phyloP scores from a whole-genome alignment of 2,797 vertebrate species.

The Chelon auratus region DNA sequence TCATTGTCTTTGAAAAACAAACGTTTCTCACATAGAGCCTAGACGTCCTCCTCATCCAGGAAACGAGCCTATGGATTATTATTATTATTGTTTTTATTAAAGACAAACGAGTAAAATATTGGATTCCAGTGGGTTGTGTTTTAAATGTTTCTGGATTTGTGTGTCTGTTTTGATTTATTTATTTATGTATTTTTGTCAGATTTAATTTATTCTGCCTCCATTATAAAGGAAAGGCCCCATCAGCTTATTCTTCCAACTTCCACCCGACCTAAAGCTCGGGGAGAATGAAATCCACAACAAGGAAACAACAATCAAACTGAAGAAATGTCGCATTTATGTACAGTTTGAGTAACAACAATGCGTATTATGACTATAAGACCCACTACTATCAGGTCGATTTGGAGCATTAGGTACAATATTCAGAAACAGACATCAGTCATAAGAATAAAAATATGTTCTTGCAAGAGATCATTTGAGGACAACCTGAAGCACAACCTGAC shows the following conservation, averaged over 20 bases:
- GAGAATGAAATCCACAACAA: constrained; percentile 31
- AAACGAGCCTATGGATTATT: constrained; percentile 36
- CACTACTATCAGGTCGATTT: constrained; percentile 36
- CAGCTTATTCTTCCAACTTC: constrained; percentile 31
- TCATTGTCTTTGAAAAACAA: constrained; percentile 37
- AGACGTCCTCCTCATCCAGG: constrained; percentile 5
- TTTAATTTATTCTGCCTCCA: constrained; percentile 3
- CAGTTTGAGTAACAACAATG: constrained; percentile 38
- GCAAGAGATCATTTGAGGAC: constrained; percentile 68
- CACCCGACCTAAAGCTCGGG: constrained; percentile 40
- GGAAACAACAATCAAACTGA: constrained; percentile 31
- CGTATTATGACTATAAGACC: constrained; percentile 18
- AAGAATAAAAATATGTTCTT: constrained; percentile 35
- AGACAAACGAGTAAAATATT: constrained; percentile 23
- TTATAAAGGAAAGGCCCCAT: constrained; percentile 6
- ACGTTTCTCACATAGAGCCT: constrained; percentile 34
- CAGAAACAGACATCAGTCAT: constrained; percentile 50
- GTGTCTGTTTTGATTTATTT: constrained; percentile 5
- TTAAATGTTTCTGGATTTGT: not conserved
- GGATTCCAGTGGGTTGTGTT: constrained; percentile 1
- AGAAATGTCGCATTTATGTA: constrained; percentile 48
- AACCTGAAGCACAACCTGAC: constrained; percentile 52
- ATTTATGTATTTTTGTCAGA: constrained; percentile 4
- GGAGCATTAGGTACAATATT: constrained; percentile 47
- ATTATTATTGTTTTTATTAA: not conserved